Percentiles rank a stretch among this genome's conserved stretches.
Evolutionary conservation across 35 echinoderm and acorn worm species (phyloP).

Genomic region (Antedon bifida): DNA sequence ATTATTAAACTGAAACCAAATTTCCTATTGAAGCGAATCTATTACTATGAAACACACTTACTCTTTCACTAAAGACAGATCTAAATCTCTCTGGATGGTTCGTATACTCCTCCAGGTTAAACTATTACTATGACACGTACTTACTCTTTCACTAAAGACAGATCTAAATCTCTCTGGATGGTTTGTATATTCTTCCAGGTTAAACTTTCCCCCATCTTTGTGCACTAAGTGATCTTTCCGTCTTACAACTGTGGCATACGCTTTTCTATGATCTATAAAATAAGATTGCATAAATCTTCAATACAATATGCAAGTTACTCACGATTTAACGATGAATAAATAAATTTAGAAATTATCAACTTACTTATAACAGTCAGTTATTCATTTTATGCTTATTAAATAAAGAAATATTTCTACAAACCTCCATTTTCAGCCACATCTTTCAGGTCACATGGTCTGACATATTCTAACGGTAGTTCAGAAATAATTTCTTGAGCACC

Average conservation of each 20-base stretch:
- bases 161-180: slow-evolving; percentile 72
- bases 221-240: slow-evolving; percentile 71
- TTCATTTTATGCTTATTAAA: not conserved
- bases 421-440: slow-evolving; percentile 74
- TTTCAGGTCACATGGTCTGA: slow-evolving; percentile 64
- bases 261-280: slow-evolving; percentile 57
- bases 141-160: slow-evolving; percentile 69
- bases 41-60: slow-evolving; percentile 2
- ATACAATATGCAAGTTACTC: too few species aligned
- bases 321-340: too few species aligned
- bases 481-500: slow-evolving; percentile 74
- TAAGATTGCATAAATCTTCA: too few species aligned
- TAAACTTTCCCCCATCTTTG: slow-evolving; percentile 62
- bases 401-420: not conserved
- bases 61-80: slow-evolving; percentile 74
- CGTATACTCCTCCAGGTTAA: slow-evolving; percentile 56
- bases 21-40: too few species aligned
- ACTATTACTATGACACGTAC: slow-evolving; percentile 31
- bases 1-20: too few species aligned
- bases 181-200: slow-evolving; percentile 44
- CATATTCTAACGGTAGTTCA: slow-evolving; percentile 66
- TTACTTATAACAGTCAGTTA: too few species aligned
- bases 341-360: too few species aligned
- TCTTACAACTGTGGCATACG: slow-evolving; percentile 65
- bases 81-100: slow-evolving; percentile 56